Percentiles rank a stretch among this genome's conserved stretches.
Evolutionary conservation across 2,888 invertebrate genomes (phyloP).

Genomic region (Diarsia brunnea): DNA sequence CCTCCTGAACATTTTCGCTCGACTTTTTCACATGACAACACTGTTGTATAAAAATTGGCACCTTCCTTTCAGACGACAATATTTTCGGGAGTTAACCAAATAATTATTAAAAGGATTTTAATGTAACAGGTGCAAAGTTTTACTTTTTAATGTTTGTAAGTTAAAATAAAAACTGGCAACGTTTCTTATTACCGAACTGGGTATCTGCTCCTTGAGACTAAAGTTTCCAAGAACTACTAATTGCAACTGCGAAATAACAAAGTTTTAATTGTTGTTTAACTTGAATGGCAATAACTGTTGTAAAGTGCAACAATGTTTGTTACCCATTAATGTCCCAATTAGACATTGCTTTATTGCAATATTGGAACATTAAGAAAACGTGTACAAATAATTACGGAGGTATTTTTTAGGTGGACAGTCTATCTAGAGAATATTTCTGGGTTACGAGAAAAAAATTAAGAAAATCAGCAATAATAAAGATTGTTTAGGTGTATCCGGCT

Average conservation of each 20-base stretch:
- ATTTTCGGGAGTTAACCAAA: conserved; percentile 28
- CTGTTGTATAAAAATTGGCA: conserved; percentile 22
- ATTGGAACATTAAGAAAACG: background rate
- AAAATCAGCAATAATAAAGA: background rate
- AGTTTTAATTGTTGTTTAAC: conserved; percentile 54
- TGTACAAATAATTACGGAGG: background rate
- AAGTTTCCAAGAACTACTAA: conserved; percentile 49
- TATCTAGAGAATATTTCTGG: background rate
- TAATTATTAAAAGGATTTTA: conserved; percentile 34
- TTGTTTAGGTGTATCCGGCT: conserved; percentile 3
- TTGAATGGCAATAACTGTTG: conserved; percentile 45
- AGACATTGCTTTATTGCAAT: conserved; percentile 3
- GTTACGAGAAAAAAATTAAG: background rate
- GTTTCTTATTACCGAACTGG: conserved; percentile 26
- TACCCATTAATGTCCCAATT: conserved; percentile 32
- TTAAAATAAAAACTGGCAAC: conserved; percentile 21
- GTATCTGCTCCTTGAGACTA: conserved; percentile 34
- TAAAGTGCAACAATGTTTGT: conserved; percentile 39
- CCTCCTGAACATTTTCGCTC: conserved; percentile 20
- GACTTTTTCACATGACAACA: conserved; percentile 40
- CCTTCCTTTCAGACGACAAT: conserved; percentile 26
- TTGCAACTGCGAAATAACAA: conserved; percentile 54
- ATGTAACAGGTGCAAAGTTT: conserved; percentile 24
- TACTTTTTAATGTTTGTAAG: conserved; percentile 21
- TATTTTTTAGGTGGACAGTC: background rate